These are phyloP conservation scores for Amia ocellicauda DNA, from an alignment of 2,113 vertebrate species.

Conservation along the genomic window DNA sequence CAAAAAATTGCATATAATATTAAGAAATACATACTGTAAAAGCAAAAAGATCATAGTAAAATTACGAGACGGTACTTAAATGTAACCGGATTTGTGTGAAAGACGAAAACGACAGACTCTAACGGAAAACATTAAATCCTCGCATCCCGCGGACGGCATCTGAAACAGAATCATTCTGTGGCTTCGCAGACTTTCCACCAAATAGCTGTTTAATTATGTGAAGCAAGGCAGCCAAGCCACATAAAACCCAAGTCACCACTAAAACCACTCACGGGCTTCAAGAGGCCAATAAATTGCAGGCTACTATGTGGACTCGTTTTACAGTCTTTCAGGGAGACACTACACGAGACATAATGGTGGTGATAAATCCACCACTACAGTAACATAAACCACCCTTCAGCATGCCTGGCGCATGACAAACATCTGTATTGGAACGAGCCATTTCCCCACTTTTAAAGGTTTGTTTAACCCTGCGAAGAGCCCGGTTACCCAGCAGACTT, in stretches of 20 bases:
- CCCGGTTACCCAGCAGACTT: neutral
- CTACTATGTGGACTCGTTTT: slow-evolving; percentile 30
- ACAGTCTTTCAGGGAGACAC: slow-evolving; percentile 31
- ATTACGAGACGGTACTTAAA: too few species aligned
- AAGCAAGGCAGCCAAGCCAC: slow-evolving; percentile 25
- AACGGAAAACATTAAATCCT: too few species aligned
- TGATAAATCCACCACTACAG: slow-evolving; percentile 24
- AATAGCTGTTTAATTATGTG: slow-evolving; percentile 28
- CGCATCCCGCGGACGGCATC: too few species aligned
- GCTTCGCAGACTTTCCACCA: slow-evolving; percentile 26
- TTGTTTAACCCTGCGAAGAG: neutral
- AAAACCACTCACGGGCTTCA: slow-evolving; percentile 26
- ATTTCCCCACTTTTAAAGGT: neutral
- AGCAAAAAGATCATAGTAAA: too few species aligned
- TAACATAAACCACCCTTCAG: neutral
- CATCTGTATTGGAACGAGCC: slow-evolving; percentile 20
- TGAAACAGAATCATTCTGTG: neutral
- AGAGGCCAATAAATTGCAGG: slow-evolving; percentile 32
- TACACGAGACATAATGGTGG: slow-evolving; percentile 21
- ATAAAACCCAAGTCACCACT: slow-evolving; percentile 42
- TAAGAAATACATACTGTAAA: too few species aligned
- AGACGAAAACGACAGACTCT: too few species aligned
- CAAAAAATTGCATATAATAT: too few species aligned
- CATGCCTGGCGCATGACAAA: neutral
- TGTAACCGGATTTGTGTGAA: too few species aligned